Percentiles rank a stretch among this genome's conserved stretches.
Conservation (phyloP, 2,113 vertebrate genomes). For the Motacilla tschutschensis region DNA sequence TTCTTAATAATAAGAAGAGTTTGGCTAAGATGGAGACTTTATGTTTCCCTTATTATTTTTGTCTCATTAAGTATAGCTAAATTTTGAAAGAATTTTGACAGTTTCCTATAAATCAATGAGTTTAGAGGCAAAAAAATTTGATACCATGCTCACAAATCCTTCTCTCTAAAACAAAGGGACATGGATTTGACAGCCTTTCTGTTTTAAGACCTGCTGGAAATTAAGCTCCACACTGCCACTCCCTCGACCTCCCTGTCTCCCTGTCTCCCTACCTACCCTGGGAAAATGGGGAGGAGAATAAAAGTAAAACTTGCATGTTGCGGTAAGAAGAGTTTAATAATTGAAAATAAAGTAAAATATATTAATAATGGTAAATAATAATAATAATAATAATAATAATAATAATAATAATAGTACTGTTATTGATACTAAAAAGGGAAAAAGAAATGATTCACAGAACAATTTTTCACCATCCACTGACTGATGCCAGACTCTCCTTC, state of each 20-base stretch:
- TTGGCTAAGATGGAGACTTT: neutral
- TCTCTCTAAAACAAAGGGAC: neutral
- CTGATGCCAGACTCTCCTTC: neutral
- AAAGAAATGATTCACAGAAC: neutral
- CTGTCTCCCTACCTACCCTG: neutral
- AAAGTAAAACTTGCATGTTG: neutral
- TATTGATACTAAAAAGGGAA: neutral
- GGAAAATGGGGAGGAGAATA: neutral
- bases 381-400: neutral
- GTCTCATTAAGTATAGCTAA: neutral
- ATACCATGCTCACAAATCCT: neutral
- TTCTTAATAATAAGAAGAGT: neutral
- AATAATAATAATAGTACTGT: too few relatives aligned
- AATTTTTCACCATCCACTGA: neutral
- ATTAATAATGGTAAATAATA: neutral
- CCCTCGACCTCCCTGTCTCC: neutral
- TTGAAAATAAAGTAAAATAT: neutral
- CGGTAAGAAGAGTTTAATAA: neutral
- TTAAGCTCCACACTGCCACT: rapidly evolving
- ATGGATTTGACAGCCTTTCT: neutral
- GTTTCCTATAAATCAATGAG: neutral
- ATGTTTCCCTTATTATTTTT: neutral
- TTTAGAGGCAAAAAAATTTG: neutral
- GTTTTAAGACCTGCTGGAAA: neutral
- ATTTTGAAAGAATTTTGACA: neutral